A percentile compares a stretch with the other conserved stretches of the same genome.
These are phyloP conservation scores for Mystacides longicornis DNA, from an alignment of 2,888 invertebrate species.

Conservation along the genomic window DNA sequence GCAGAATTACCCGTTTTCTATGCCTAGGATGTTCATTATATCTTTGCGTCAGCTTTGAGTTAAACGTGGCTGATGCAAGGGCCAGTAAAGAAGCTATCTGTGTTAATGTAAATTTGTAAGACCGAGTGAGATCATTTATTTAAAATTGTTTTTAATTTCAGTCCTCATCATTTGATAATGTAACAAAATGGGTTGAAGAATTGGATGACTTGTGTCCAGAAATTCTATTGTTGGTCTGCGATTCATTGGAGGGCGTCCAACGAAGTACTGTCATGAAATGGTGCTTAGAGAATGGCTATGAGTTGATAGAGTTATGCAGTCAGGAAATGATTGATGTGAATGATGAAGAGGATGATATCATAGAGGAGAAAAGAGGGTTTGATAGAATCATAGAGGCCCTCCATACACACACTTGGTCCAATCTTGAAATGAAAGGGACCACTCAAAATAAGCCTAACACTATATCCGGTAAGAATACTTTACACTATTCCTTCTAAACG, in stretches of 20 bases:
- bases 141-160: slow-evolving; percentile 12
- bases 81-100: no score
- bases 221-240: slow-evolving; percentile 52
- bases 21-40: no score
- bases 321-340: slow-evolving; percentile 33
- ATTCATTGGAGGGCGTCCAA: slow-evolving; percentile 36
- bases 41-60: no score
- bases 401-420: slow-evolving; percentile 66
- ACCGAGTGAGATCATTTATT: no score
- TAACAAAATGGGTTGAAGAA: slow-evolving; percentile 31
- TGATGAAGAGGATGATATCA: slow-evolving; percentile 34
- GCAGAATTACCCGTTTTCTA: no score
- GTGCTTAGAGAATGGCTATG: slow-evolving; percentile 61
- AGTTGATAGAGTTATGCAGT: slow-evolving; percentile 53
- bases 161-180: slow-evolving; percentile 31
- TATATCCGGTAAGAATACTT: not conserved
- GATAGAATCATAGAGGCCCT: slow-evolving; percentile 61
- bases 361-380: slow-evolving; percentile 56
- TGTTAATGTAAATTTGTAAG: no score
- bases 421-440: slow-evolving; percentile 49
- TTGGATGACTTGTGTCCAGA: slow-evolving; percentile 34
- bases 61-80: no score
- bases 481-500: no score
- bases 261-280: slow-evolving; percentile 47
- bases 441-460: not conserved